Base-by-base conservation (phyloP, 2,113 vertebrate genomes). In the Herpailurus yagouaroundi region DNA sequence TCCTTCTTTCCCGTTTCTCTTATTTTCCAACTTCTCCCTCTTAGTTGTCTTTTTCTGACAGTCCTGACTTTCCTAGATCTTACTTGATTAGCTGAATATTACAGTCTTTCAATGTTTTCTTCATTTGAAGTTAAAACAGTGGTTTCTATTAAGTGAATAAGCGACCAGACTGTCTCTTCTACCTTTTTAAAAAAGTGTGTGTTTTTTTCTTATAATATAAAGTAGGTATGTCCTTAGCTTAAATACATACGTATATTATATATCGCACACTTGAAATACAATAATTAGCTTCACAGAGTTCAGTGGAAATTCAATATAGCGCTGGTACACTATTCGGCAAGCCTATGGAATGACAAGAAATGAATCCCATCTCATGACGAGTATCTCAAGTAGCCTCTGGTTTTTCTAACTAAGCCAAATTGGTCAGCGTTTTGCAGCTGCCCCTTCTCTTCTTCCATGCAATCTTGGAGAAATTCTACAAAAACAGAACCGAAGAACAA, bases 341-440 rank as follows among this genome's bases (percentile, higher is more conserved):
- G 96, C 63, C 69, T 86, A 88, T 55, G 87, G 81, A 88, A 84
- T 84, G 96, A 90, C 55, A n/a, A 52, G 29, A 52, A 89, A 66
- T 15, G 66, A 74, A 94, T 92, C 36, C 52, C 45, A 85, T 60
- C 15, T 93, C 97, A 85, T 93, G 77, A 95, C 86, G 93, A 66
- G 60, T 73, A 15, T 96, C 95, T 84, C 55, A 0, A 0, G 4
- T 0, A 63, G 95, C 66, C 91, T 94, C 68, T 96, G 96, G 27
- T 73, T 92, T 95, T 97, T 81, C 93, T 96, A 89, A 45, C 81
- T 57, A 96, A 98, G 89, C 21, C 86, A 97, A 57, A 77, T 14
- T 57, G 89, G 83, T 66, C 60, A 36, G 73, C 33, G 63, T 79
- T 83, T 96, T 95, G 45, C 63, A 87, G 48, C 31, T 36, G 83